A percentile compares a stretch with the other conserved stretches of the same genome.
Conservation (phyloP, 1,140 invertebrate species). For the Leptoteleia sp. region DNA sequence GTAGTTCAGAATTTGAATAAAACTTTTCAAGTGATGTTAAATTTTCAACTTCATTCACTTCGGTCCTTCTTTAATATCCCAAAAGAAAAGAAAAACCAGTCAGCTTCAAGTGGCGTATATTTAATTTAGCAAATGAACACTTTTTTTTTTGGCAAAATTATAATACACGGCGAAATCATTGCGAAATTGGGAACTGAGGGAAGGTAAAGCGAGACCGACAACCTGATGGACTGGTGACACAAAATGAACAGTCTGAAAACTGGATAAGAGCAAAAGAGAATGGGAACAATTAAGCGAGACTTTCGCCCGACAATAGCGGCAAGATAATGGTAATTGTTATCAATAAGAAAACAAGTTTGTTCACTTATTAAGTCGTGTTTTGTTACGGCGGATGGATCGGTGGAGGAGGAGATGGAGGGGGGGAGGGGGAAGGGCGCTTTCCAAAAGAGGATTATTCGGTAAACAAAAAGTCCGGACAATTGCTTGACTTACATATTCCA, state of each 20-base stretch:
- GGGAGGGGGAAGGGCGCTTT: slow-evolving; percentile 1
- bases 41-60: too few species aligned
- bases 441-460: slow-evolving; percentile 29
- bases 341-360: slow-evolving; percentile 57
- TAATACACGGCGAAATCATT: not conserved
- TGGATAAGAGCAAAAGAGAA: slow-evolving; percentile 43
- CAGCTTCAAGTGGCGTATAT: too few species aligned
- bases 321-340: slow-evolving; percentile 62
- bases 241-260: slow-evolving; percentile 39
- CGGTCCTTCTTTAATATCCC: too few species aligned
- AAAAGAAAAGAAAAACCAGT: too few species aligned
- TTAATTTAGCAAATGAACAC: too few species aligned
- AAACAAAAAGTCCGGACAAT: slow-evolving; percentile 29
- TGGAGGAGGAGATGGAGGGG: not conserved
- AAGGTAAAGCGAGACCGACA: slow-evolving; percentile 6
- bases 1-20: too few species aligned
- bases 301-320: slow-evolving; percentile 31
- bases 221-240: slow-evolving; percentile 39
- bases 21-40: too few species aligned
- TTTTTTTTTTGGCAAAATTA: not conserved
- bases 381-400: slow-evolving; percentile 21
- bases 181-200: not conserved
- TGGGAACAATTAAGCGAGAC: slow-evolving; percentile 53
- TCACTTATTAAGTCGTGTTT: slow-evolving; percentile 55
- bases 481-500: slow-evolving; percentile 10